Evolutionary conservation across 2,888 invertebrate genomes (phyloP).

Genomic region (Apamea monoglypha): DNA sequence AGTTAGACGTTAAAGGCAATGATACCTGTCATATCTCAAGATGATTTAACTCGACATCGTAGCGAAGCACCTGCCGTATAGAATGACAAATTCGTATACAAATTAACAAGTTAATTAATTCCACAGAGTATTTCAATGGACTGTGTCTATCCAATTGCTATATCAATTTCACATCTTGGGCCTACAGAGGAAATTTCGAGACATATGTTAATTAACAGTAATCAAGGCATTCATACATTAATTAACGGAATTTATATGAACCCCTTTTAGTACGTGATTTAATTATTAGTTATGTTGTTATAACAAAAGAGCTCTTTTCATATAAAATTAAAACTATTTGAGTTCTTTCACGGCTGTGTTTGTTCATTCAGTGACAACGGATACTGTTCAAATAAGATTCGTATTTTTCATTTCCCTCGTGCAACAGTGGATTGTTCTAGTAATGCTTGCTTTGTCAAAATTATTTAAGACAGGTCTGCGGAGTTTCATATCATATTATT

Average conservation of each 20-base stretch:
- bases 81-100: constrained; percentile 50
- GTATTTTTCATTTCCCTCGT: constrained; percentile 7
- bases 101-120: constrained; percentile 59
- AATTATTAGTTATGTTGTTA: not conserved
- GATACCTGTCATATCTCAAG: constrained; percentile 32
- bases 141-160: constrained; percentile 49
- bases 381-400: constrained; percentile 33
- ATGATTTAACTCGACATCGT: constrained; percentile 44
- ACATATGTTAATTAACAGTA: constrained; percentile 52
- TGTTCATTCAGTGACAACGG: constrained; percentile 26
- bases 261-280: constrained; percentile 3
- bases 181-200: constrained; percentile 32
- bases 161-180: constrained; percentile 51
- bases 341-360: constrained; percentile 26
- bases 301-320: constrained; percentile 4
- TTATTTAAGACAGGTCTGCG: constrained; percentile 7
- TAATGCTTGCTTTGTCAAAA: constrained; percentile 31
- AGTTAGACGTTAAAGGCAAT: constrained; percentile 14
- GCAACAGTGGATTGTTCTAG: constrained; percentile 7
- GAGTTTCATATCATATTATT: no score
- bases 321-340: constrained; percentile 19
- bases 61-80: constrained; percentile 23
- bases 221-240: constrained; percentile 38
- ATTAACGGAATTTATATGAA: constrained; percentile 30
- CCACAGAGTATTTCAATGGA: constrained; percentile 49